phyloP scores from a whole-genome alignment of 2,888 invertebrate genomes.

The Noctua comes region DNA sequence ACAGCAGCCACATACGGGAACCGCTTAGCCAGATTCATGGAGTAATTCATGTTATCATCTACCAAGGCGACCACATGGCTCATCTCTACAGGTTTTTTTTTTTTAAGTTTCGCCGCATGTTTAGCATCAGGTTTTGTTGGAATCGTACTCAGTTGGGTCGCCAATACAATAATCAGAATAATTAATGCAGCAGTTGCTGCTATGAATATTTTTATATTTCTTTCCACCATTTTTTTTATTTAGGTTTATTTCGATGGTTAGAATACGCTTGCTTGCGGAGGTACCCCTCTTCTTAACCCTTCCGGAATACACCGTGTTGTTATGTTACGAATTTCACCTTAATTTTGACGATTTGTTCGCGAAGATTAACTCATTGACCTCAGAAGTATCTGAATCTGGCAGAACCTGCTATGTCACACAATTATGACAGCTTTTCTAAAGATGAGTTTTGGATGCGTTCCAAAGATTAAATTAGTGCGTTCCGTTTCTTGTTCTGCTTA shows the following conservation, averaged over 20 bases:
- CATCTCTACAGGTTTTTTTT: neutral
- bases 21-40: constrained; percentile 11
- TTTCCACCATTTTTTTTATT: constrained; percentile 10
- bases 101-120: neutral
- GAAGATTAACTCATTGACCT: neutral
- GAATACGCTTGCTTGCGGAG: neutral
- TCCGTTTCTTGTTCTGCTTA: neutral
- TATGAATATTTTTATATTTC: constrained; percentile 1
- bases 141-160: neutral
- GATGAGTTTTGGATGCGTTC: constrained; percentile 13
- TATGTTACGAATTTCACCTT: neutral
- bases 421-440: constrained; percentile 4
- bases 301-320: neutral
- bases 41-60: neutral
- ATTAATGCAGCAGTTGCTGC: neutral
- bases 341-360: neutral
- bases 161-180: neutral
- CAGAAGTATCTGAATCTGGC: neutral
- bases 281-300: neutral
- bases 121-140: neutral
- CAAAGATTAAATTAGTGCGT: constrained; percentile 3
- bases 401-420: neutral
- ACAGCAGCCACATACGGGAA: constrained; percentile 49
- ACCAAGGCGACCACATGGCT: constrained; percentile 27
- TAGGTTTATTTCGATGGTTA: neutral